Evolutionary conservation across 2,113 vertebrate species (phyloP).

Genomic region (Rhea americana): DNA sequence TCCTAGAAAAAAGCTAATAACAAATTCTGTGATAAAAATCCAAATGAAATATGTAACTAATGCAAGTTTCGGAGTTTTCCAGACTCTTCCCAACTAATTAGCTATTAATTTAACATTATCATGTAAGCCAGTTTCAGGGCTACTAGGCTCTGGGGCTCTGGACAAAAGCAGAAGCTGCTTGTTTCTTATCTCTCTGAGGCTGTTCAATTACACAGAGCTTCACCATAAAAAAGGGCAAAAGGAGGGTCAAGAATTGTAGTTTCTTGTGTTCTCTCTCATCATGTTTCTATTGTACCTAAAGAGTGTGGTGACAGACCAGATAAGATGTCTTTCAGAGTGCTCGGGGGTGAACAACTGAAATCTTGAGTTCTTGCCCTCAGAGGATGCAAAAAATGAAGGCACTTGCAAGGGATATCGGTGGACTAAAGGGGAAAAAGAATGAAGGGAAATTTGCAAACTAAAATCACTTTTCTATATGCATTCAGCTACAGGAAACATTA

Average conservation of each 20-base stretch:
- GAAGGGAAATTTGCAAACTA: neutral
- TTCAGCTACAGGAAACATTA: neutral
- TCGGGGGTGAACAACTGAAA: neutral
- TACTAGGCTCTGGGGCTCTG: neutral
- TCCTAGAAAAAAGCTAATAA: neutral
- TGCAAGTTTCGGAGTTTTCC: neutral
- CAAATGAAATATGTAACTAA: neutral
- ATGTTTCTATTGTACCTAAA: neutral
- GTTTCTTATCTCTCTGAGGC: neutral
- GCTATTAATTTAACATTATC: neutral
- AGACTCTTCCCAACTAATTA: neutral
- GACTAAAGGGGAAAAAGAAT: no score
- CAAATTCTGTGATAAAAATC: neutral
- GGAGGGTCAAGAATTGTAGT: neutral
- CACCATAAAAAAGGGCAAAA: neutral
- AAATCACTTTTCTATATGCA: rapidly evolving
- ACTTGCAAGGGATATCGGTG: neutral
- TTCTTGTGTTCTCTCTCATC: neutral
- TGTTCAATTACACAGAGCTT: neutral
- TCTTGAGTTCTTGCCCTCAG: neutral
- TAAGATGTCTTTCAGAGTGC: neutral
- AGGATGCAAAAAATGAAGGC: neutral
- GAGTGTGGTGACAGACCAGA: neutral
- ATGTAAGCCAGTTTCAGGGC: neutral
- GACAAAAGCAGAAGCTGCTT: neutral